Evolutionary conservation across 2,888 invertebrate genomes (phyloP).

Genomic region (Philhelius pedissequus): DNA sequence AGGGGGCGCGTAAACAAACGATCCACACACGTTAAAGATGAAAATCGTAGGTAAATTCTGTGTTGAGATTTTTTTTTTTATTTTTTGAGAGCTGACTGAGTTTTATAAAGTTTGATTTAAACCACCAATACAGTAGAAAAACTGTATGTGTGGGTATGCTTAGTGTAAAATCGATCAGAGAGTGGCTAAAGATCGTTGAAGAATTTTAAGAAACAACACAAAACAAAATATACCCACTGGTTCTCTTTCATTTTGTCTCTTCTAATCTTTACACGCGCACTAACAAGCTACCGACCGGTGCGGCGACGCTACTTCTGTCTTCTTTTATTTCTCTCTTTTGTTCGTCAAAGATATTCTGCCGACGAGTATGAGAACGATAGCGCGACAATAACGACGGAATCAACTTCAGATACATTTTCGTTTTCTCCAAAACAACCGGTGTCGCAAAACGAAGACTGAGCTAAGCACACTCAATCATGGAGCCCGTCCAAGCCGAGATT

Average conservation of each 20-base stretch:
- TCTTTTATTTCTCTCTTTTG: conserved; percentile 54
- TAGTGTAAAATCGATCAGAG: not conserved
- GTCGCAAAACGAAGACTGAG: not conserved
- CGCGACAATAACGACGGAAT: not conserved
- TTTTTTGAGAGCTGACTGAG: conserved; percentile 33
- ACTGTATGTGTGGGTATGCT: not conserved
- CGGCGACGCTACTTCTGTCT: not conserved
- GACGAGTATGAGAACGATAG: not conserved
- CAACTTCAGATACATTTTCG: conserved; percentile 31
- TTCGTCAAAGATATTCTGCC: conserved; percentile 23
- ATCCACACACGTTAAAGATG: conserved; percentile 67
- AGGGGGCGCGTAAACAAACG: conserved; percentile 62
- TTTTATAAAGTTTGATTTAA: conserved; percentile 52
- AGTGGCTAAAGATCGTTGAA: conserved; percentile 1
- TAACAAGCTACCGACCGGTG: not conserved
- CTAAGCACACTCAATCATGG: conserved; percentile 39
- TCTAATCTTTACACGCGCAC: conserved; percentile 8
- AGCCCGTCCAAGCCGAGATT: conserved; percentile 57
- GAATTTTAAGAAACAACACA: conserved; percentile 11
- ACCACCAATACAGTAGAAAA: conserved; percentile 28
- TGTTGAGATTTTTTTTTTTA: conserved; percentile 46
- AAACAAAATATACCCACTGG: not conserved
- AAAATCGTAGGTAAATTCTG: conserved; percentile 69
- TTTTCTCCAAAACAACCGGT: conserved; percentile 9
- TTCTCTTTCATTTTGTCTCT: conserved; percentile 49